phyloP scores from a whole-genome alignment of 2,113 vertebrate species.

The Mustela nigripes region DNA sequence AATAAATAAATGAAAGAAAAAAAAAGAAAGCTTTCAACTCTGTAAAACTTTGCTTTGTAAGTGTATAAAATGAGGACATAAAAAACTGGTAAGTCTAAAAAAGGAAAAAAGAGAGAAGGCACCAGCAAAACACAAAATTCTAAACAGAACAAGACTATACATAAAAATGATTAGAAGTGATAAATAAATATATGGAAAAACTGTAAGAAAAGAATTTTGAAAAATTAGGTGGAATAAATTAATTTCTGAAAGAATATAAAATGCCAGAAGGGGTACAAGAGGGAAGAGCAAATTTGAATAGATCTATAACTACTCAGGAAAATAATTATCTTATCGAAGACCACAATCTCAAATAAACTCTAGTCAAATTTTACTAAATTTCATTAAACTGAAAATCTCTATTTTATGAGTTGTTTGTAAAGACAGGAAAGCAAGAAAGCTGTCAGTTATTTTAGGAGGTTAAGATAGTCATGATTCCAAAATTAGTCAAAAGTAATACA shows the following conservation, averaged over 20 bases:
- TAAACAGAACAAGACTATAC: neutral
- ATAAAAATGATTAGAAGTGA: neutral
- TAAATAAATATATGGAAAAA: neutral
- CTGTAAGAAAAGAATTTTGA: neutral
- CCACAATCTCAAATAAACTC: neutral
- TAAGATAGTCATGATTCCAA: neutral
- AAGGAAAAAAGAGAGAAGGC: neutral
- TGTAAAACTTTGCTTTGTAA: neutral
- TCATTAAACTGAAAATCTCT: neutral
- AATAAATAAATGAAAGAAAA: neutral
- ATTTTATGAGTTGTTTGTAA: neutral
- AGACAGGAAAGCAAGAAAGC: neutral
- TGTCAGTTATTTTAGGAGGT: neutral
- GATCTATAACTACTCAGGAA: neutral
- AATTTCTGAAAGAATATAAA: neutral
- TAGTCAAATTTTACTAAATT: neutral
- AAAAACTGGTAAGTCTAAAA: neutral
- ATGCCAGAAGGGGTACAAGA: neutral
- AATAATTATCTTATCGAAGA: neutral
- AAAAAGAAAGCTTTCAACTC: neutral
- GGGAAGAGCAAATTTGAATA: neutral
- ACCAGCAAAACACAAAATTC: neutral
- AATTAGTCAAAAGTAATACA: neutral
- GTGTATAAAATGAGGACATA: neutral
- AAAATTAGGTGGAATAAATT: neutral